Conservation (phyloP, 2,797 vertebrate species). For the Astyanax mexicanus region DNA sequence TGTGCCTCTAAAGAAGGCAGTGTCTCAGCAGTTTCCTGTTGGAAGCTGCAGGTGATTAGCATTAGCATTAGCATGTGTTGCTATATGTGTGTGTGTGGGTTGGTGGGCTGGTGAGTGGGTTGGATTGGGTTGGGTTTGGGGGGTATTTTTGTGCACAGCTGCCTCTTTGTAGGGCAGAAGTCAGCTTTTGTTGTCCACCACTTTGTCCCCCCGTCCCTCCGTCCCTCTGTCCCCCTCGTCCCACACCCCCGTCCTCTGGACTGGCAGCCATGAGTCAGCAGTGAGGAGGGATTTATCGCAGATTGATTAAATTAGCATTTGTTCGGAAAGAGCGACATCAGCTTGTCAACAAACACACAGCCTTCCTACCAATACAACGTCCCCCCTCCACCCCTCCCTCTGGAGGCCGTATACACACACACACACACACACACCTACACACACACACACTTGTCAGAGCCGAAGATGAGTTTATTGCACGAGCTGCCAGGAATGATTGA, state of each 20-base stretch:
- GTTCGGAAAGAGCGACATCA: conserved; percentile 86
- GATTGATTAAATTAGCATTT: conserved; percentile 99
- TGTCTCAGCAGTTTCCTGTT: conserved; percentile 49
- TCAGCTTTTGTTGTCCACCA: conserved; percentile 11
- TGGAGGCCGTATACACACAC: conserved; percentile 5
- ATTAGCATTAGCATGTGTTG: conserved; percentile 37
- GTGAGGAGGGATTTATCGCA: conserved; percentile 89
- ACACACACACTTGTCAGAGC: conserved; percentile 17
- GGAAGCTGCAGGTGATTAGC: conserved; percentile 39
- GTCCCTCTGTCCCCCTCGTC: too few species aligned
- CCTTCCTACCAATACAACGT: not conserved
- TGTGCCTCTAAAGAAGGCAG: conserved; percentile 40
- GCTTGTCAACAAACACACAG: conserved; percentile 67
- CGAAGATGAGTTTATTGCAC: conserved; percentile 27
- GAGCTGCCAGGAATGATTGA: conserved; percentile 39
- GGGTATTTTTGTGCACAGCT: conserved; percentile 3
- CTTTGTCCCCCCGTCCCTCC: not conserved
- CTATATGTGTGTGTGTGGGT: conserved; percentile 24
- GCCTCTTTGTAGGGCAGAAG: conserved; percentile 7
- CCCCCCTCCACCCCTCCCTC: not conserved
- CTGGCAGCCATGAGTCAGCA: conserved; percentile 93
- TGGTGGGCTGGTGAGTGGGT: conserved; percentile 13
- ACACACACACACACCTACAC: conserved; percentile 50
- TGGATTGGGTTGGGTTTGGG: not conserved
- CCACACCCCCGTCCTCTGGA: too few species aligned